Evolutionary conservation across 2,888 invertebrate genomes (phyloP).

Genomic region (Pheosia tremula): DNA sequence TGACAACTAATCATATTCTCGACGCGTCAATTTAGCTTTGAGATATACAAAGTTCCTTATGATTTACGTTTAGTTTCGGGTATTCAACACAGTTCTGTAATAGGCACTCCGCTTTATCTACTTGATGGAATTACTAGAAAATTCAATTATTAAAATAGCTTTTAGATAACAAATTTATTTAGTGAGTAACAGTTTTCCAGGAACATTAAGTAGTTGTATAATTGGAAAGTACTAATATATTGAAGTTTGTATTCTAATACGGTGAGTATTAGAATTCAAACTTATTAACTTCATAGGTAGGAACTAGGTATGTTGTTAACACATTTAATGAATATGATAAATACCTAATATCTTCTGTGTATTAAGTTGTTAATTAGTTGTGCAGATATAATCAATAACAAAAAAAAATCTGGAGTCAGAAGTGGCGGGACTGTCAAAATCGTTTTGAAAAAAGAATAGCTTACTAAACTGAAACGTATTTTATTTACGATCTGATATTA

Average conservation of each 20-base stretch:
- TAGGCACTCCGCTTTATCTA: not conserved
- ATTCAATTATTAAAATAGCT: not conserved
- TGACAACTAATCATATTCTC: not conserved
- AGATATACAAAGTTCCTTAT: not conserved
- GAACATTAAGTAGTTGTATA: no score
- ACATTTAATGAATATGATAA: no score
- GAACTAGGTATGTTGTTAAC: no score
- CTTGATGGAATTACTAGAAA: not conserved
- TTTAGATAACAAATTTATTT: not conserved
- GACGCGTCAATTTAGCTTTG: not conserved
- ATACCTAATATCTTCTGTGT: no score
- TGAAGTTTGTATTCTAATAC: no score
- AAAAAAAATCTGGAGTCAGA: no score
- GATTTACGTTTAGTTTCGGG: not conserved
- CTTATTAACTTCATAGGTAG: no score
- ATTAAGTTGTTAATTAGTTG: no score
- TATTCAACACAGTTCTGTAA: not conserved
- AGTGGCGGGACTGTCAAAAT: no score
- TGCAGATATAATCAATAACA: no score
- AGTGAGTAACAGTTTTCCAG: not conserved
- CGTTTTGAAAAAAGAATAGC: not conserved
- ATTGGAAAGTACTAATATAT: no score
- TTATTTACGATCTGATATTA: slow-evolving; percentile 9
- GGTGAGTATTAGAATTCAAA: no score
- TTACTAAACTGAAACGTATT: not conserved